A percentile compares a stretch with the other conserved stretches of the same genome.
Conservation (phyloP, 2,797 vertebrate genomes). For the Thamnophis elegans region DNA sequence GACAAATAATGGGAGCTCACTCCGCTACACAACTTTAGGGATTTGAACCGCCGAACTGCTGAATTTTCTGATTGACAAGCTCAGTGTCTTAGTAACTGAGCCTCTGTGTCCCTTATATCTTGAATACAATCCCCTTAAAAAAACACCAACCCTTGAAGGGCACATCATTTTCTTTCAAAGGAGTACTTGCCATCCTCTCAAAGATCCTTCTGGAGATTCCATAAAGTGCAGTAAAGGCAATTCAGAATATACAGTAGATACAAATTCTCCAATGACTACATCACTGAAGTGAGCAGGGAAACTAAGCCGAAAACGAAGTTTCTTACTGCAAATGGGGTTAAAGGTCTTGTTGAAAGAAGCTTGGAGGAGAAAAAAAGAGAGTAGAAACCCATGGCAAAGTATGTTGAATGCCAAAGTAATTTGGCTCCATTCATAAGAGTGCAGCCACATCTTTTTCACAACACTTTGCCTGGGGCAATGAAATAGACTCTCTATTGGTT, state of each 20-base stretch:
- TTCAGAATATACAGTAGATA: neutral
- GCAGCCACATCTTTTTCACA: too few species aligned
- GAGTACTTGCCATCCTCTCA: neutral
- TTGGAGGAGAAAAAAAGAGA: neutral
- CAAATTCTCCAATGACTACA: neutral
- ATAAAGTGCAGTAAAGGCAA: neutral
- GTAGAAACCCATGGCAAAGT: too few species aligned
- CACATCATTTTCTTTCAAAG: neutral
- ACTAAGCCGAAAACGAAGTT: neutral
- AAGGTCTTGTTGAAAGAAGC: neutral
- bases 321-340: rapidly evolving
- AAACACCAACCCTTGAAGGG: neutral
- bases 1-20: too few species aligned
- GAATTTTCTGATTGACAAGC: too few species aligned
- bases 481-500: too few species aligned
- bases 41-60: too few species aligned
- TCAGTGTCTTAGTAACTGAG: too few species aligned
- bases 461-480: too few species aligned
- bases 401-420: too few species aligned
- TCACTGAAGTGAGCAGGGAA: neutral
- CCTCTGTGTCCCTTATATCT: too few species aligned
- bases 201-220: neutral
- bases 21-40: too few species aligned
- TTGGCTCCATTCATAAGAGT: too few species aligned
- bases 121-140: neutral